Conservation (phyloP, 2,113 vertebrate species). For the Danionella cerebrum region DNA sequence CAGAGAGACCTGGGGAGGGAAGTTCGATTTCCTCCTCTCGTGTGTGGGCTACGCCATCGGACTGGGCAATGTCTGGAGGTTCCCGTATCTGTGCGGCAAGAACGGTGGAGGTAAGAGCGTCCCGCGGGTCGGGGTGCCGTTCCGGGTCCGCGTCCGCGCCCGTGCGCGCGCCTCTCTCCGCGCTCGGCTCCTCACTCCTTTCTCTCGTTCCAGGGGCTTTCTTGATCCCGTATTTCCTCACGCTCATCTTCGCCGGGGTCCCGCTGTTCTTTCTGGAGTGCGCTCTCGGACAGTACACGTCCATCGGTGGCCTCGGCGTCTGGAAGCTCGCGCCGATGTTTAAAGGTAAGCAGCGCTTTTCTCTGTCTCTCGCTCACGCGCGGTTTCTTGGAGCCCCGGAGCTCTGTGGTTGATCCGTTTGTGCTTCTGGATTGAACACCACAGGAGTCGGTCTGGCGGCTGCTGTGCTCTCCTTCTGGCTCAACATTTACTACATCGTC, state of each 20-base stretch:
- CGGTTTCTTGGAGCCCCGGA: too few species aligned
- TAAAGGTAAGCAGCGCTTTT: conserved; percentile 75
- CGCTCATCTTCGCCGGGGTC: conserved; percentile 93
- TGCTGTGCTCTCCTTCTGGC: conserved; percentile 93
- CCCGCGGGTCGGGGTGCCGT: too few species aligned
- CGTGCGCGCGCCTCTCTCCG: not conserved
- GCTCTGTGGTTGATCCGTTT: too few species aligned
- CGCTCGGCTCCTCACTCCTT: not conserved
- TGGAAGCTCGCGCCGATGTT: conserved; percentile 98
- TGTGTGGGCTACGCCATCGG: conserved; percentile 98
- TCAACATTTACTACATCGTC: conserved; percentile 98
- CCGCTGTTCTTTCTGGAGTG: conserved; percentile 93
- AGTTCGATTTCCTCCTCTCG: conserved; percentile 97
- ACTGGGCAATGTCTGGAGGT: conserved; percentile 95
- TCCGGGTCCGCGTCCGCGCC: not conserved
- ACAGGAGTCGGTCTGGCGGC: conserved; percentile 93
- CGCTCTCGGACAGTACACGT: conserved; percentile 89
- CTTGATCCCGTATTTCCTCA: conserved; percentile 96
- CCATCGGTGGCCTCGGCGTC: conserved; percentile 92
- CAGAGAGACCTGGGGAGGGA: conserved; percentile 90
- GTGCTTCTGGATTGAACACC: not conserved
- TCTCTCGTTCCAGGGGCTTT: conserved; percentile 78
- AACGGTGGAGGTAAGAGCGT: conserved; percentile 86
- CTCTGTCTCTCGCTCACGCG: too few species aligned
- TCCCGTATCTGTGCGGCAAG: conserved; percentile 96